A percentile compares a stretch with the other conserved stretches of the same genome.
These are phyloP conservation scores for Ciconia maguari DNA, from an alignment of 2,113 vertebrate genomes.

Conservation along the genomic window DNA sequence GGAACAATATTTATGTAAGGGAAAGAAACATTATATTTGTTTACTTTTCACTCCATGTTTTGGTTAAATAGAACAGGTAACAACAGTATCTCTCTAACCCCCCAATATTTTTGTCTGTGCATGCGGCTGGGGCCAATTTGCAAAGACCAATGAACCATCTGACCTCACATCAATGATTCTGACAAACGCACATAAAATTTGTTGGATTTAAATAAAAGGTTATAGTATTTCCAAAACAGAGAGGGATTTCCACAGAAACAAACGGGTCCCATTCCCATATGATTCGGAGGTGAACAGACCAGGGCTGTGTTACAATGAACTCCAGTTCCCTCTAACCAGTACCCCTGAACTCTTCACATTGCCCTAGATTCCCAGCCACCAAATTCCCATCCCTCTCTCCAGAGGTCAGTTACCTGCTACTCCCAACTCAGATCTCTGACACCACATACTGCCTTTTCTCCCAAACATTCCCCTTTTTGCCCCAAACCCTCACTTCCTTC, in stretches of 20 bases:
- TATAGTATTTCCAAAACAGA: not conserved
- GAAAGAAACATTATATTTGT: not conserved
- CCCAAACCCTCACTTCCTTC: not conserved
- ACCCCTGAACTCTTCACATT: not conserved
- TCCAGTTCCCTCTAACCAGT: not conserved
- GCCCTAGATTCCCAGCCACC: not conserved
- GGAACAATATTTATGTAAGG: not conserved
- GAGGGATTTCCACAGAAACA: not conserved
- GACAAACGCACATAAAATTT: rapidly evolving
- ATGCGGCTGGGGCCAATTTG: not conserved
- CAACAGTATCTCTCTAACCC: not conserved
- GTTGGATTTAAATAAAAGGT: not conserved
- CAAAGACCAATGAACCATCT: not conserved
- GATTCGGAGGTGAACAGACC: not conserved
- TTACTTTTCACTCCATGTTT: not conserved
- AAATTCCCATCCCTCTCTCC: not conserved
- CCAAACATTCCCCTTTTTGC: not conserved
- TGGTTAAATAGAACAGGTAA: not conserved
- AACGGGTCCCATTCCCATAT: not conserved
- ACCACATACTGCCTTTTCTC: not conserved
- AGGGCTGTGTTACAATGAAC: not conserved
- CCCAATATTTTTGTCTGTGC: not conserved
- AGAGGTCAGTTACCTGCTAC: not conserved
- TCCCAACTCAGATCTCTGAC: not conserved
- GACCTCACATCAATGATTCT: not conserved